Conservation (phyloP, 2,888 invertebrate species). For the Laspeyria flexula region DNA sequence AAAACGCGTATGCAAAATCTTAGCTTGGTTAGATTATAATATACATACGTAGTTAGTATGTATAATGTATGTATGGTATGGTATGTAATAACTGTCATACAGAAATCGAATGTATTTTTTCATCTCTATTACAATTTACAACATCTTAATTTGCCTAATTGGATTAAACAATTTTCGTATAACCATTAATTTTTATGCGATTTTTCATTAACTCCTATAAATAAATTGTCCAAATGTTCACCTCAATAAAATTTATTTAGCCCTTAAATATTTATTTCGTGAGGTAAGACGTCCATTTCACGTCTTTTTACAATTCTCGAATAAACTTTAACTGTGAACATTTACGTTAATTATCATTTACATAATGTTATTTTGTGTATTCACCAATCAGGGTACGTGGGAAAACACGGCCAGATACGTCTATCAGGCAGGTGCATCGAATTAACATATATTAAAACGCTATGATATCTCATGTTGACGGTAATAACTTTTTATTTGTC, state of each 20-base stretch:
- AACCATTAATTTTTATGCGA: slow-evolving; percentile 3
- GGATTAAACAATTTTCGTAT: slow-evolving; percentile 5
- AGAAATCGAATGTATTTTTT: too few species aligned
- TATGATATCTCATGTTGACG: slow-evolving; percentile 27
- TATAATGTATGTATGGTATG: too few species aligned
- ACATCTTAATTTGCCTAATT: slow-evolving; percentile 11
- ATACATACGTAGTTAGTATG: too few species aligned
- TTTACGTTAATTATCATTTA: slow-evolving; percentile 59
- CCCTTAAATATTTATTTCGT: slow-evolving; percentile 7
- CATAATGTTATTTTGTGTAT: slow-evolving; percentile 51
- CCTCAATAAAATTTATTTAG: slow-evolving; percentile 3
- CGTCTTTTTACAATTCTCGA: slow-evolving; percentile 11
- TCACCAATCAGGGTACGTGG: slow-evolving; percentile 48
- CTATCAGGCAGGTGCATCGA: slow-evolving; percentile 45
- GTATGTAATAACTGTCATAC: too few species aligned
- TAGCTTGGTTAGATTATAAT: too few species aligned
- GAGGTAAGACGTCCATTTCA: slow-evolving; percentile 8
- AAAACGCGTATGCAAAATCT: too few species aligned
- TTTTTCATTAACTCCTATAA: slow-evolving; percentile 6
- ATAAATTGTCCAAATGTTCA: slow-evolving; percentile 4
- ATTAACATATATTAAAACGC: slow-evolving; percentile 59
- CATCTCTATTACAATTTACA: neutral
- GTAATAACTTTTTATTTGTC: slow-evolving; percentile 36
- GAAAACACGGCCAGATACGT: slow-evolving; percentile 44
- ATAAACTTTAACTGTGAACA: slow-evolving; percentile 23